These are phyloP conservation scores for Melanerpes formicivorus DNA, from an alignment of 2,113 vertebrate genomes.

Conservation along the genomic window DNA sequence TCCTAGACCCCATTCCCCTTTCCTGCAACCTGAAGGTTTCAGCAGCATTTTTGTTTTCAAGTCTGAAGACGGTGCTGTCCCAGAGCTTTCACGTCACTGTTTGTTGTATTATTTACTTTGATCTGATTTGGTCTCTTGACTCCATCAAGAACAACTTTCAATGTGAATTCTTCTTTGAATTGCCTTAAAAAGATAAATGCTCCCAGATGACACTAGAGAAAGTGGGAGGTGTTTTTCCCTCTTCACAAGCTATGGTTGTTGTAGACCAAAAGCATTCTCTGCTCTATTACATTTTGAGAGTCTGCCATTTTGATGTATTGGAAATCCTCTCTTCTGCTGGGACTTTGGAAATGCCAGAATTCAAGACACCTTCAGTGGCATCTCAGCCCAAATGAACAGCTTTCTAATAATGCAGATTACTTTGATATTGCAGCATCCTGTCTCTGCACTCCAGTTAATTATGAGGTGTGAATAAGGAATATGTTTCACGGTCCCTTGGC, in stretches of 20 bases:
- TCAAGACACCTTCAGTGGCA: background rate
- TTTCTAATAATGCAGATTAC: conserved; percentile 27
- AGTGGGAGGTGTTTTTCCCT: background rate
- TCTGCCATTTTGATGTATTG: background rate
- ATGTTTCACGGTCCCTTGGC: conserved; percentile 57
- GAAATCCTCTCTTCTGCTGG: background rate
- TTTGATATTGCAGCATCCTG: conserved; percentile 42
- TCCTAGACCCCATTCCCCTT: background rate
- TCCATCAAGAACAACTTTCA: background rate
- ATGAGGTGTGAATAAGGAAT: conserved; percentile 65
- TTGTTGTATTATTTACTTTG: conserved; percentile 37
- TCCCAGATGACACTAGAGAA: background rate
- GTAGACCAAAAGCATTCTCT: background rate
- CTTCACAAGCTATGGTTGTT: background rate
- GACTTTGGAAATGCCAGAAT: conserved; percentile 11
- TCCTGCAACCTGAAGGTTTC: background rate
- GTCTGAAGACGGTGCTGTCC: background rate
- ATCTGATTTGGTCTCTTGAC: conserved; percentile 11
- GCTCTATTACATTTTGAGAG: background rate
- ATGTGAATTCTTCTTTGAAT: background rate
- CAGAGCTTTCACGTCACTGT: background rate
- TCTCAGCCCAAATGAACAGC: conserved; percentile 7
- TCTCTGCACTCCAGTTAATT: conserved; percentile 62
- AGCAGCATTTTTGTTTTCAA: background rate
- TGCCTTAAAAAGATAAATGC: background rate